Base-by-base conservation (phyloP, 2,888 invertebrate genomes). In the Hypolimnas misippus region DNA sequence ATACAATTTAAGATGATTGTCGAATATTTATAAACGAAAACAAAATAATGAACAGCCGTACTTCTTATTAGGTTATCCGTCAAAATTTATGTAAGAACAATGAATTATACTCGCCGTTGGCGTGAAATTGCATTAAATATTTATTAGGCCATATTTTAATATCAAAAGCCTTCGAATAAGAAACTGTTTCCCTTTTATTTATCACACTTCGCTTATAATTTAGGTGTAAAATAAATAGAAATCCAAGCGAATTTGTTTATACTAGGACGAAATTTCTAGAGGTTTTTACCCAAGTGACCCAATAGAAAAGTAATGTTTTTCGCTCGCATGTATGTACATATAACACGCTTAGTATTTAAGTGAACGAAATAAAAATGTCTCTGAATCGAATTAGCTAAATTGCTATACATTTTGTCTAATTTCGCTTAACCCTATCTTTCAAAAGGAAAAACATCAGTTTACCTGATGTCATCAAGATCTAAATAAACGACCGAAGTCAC, bases 71-170 rank as follows among this genome's bases (percentile, higher is more conserved):
- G 49, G 53, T 50, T 59, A 60, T 54, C 55, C 57, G 61, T 50
- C 63, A 52, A 65, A 66, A 66, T 64, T 66, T 62, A 68, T 68
- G 55, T 63, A 56, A 60, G 57, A 21, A 56, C 52, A 54, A 63
- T 65, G 63, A 65, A 63, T 68, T 65, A 57, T 62, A 63, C 51
- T 54, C 62, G 17, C 40, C 35, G 57, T 62, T 63, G 59, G 54
- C 65, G 63, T 67, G 63, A 63, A 66, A 71, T 71, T 70, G 63
- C 66, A 69, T 70, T 69, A 69, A 70, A 70, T 67, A 70, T 70
- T 68, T 72, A 71, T 69, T 59, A 68, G 61, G 56, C 53, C 63
- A 42, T 52, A 44, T 52, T 52, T 31, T 52, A 58, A 58, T 58
- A 58, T 52, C 31, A 42, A 57, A 42, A 33, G 42, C 6, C 21